Evolutionary conservation across 2,888 invertebrate genomes (phyloP).

Genomic region (Athalia circularis): DNA sequence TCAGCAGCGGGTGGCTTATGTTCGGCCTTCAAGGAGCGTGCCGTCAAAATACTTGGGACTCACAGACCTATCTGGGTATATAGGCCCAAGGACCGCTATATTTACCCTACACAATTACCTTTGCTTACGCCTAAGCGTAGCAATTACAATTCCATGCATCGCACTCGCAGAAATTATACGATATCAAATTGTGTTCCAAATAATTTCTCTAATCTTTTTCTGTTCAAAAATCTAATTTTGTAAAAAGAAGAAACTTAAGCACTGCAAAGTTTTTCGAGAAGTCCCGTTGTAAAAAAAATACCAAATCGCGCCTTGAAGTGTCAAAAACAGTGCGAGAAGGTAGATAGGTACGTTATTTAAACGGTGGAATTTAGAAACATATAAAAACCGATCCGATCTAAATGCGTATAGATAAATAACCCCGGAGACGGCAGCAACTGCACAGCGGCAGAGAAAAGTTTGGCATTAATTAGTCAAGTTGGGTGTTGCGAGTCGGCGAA

Average conservation of each 20-base stretch:
- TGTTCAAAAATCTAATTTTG: no score
- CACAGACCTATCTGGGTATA: neutral
- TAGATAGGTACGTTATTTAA: no score
- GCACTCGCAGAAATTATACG: neutral
- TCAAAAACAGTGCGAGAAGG: no score
- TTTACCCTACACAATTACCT: neutral
- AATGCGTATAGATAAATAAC: constrained; percentile 1
- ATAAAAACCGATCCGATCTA: no score
- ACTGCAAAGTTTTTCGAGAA: no score
- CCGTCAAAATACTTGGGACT: neutral
- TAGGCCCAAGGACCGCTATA: constrained; percentile 29
- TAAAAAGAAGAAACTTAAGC: no score
- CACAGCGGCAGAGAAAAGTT: neutral
- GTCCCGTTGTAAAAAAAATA: no score
- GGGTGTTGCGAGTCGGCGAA: constrained; percentile 18
- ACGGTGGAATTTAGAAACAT: no score
- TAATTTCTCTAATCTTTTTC: no score
- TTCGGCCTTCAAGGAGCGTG: constrained; percentile 35
- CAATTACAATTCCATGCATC: constrained; percentile 9
- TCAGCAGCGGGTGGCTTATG: constrained; percentile 59
- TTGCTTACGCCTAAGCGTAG: neutral
- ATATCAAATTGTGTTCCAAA: no score
- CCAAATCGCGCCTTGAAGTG: no score
- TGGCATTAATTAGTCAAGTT: constrained; percentile 34
- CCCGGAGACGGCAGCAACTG: neutral